phyloP scores from a whole-genome alignment of 2,113 vertebrate species.

The Suncus etruscus region DNA sequence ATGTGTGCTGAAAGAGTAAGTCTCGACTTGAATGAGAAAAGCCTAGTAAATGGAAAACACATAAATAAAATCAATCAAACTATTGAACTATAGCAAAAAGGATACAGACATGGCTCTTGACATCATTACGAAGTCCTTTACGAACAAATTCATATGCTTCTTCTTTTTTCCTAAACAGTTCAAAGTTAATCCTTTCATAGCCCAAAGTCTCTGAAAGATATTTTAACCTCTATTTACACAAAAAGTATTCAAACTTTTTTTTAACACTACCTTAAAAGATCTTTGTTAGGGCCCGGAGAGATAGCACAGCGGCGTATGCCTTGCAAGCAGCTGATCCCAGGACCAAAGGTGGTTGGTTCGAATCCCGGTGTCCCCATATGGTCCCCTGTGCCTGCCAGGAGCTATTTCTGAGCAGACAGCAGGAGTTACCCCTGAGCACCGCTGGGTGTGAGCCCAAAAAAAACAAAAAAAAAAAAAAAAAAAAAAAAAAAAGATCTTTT shows the following conservation, averaged over 20 bases:
- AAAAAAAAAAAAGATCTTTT: too few species aligned
- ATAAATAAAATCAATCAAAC: slow-evolving; percentile 33
- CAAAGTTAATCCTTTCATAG: slow-evolving; percentile 91
- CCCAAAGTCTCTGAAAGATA: slow-evolving; percentile 89
- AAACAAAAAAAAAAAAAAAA: too few species aligned
- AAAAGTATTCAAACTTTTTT: slow-evolving; percentile 41
- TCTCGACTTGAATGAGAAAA: slow-evolving; percentile 52
- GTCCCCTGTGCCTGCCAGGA: too few species aligned
- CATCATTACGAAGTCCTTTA: slow-evolving; percentile 90
- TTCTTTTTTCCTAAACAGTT: slow-evolving; percentile 91
- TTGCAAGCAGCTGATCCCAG: too few species aligned
- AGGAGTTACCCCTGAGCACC: too few species aligned
- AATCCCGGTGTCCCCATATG: too few species aligned
- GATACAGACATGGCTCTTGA: slow-evolving; percentile 92
- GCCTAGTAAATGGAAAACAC: slow-evolving; percentile 21
- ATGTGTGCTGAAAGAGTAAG: too few species aligned
- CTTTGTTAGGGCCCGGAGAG: too few species aligned
- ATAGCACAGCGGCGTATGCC: too few species aligned
- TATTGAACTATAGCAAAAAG: slow-evolving; percentile 78
- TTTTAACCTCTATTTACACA: slow-evolving; percentile 66
- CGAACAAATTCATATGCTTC: slow-evolving; percentile 90
- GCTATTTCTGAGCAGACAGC: too few species aligned
- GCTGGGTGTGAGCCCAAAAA: too few species aligned
- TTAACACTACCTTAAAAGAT: neutral
- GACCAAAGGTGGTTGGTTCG: too few species aligned